Conservation (phyloP, 2,797 vertebrate species). For the Enoplosus armatus region DNA sequence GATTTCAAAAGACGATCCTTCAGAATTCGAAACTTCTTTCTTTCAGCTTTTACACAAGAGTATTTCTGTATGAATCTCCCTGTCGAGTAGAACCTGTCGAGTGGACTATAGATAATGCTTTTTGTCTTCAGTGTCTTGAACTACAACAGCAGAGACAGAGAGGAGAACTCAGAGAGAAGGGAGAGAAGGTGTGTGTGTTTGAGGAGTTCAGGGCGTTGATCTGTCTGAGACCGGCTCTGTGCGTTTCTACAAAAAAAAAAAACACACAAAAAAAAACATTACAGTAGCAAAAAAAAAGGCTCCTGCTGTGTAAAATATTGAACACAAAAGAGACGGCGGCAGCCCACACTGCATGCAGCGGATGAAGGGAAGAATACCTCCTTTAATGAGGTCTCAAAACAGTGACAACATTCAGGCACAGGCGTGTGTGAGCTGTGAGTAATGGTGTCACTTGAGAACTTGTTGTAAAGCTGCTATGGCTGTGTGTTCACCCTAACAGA, state of each 20-base stretch:
- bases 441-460: not conserved
- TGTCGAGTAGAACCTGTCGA: not conserved
- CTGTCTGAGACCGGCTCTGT: not conserved
- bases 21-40: not conserved
- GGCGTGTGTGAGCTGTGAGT: not conserved
- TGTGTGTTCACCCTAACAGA: conserved; percentile 13
- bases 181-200: not conserved
- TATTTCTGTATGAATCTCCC: not conserved
- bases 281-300: not conserved
- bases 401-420: conserved; percentile 11
- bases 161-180: not conserved
- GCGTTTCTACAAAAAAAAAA: not conserved
- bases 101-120: not conserved
- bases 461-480: conserved; percentile 26
- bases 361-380: conserved; percentile 21
- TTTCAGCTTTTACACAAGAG: not conserved
- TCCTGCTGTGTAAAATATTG: conserved; percentile 32
- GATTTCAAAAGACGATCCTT: not conserved
- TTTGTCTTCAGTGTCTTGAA: not conserved
- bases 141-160: not conserved
- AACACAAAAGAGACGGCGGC: conserved; percentile 22
- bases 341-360: conserved; percentile 3
- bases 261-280: conserved; percentile 23
- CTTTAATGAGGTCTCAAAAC: conserved; percentile 47
- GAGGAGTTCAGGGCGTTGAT: not conserved